Conservation (phyloP, 2,888 invertebrate species). For the Dasypolia templi region DNA sequence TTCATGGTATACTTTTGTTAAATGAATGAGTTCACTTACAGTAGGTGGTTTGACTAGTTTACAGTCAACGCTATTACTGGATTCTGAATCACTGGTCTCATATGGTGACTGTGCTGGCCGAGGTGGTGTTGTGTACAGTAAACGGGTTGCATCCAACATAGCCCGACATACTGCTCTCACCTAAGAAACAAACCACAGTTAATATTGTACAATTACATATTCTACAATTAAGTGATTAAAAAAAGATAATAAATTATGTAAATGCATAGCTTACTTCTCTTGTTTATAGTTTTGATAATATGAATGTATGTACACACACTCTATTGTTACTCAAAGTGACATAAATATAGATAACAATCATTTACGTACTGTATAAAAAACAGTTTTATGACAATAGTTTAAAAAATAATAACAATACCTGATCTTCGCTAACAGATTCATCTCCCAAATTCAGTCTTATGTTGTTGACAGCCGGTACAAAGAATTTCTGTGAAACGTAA, state of each 20-base stretch:
- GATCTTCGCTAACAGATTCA: slow-evolving; percentile 94
- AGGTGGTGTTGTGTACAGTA: slow-evolving; percentile 91
- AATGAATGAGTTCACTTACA: slow-evolving; percentile 31
- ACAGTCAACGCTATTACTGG: slow-evolving; percentile 87
- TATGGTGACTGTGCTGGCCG: slow-evolving; percentile 87
- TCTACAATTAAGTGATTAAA: not conserved
- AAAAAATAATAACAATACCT: slow-evolving; percentile 80
- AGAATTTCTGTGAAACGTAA: slow-evolving; percentile 93
- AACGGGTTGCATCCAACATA: slow-evolving; percentile 95
- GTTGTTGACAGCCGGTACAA: slow-evolving; percentile 94
- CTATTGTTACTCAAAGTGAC: not conserved
- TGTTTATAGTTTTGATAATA: not conserved
- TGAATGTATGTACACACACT: not conserved
- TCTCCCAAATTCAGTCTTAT: slow-evolving; percentile 94
- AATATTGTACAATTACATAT: slow-evolving; percentile 3
- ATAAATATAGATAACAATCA: not conserved
- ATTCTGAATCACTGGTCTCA: slow-evolving; percentile 90
- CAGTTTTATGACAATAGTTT: too few species aligned
- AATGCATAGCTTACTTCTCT: not conserved
- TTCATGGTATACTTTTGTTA: not conserved
- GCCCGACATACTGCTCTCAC: slow-evolving; percentile 93
- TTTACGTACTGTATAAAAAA: not conserved
- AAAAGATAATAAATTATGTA: not conserved
- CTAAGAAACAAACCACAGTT: slow-evolving; percentile 67
- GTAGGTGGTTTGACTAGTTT: slow-evolving; percentile 81